phyloP scores from a whole-genome alignment of 2,888 invertebrate species.

The Lepidocyrtinus sp. region DNA sequence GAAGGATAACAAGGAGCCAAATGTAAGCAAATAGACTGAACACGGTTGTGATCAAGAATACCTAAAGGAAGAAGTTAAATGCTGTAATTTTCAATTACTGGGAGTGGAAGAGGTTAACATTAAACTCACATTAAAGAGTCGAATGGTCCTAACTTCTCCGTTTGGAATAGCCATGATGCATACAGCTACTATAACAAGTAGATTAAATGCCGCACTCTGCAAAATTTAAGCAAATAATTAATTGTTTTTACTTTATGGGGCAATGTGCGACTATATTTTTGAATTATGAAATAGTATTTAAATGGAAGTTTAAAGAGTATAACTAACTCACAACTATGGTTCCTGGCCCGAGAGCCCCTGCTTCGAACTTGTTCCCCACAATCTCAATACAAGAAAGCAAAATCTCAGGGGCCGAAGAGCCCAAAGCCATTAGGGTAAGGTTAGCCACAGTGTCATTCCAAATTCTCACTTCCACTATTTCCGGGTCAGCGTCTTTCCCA shows the following conservation, averaged over 20 bases:
- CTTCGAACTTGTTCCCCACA: constrained; percentile 72
- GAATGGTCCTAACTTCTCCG: constrained; percentile 73
- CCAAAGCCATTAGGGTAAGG: constrained; percentile 76
- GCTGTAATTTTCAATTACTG: too few relatives aligned
- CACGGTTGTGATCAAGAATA: constrained; percentile 73
- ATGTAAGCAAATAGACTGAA: constrained; percentile 77
- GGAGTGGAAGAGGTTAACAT: not conserved
- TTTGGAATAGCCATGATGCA: constrained; percentile 74
- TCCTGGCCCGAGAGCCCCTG: constrained; percentile 76
- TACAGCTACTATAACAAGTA: constrained; percentile 75
- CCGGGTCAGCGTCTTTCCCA: constrained; percentile 72
- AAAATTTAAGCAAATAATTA: not conserved
- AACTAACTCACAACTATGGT: constrained; percentile 73
- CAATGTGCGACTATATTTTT: not conserved
- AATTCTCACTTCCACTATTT: constrained; percentile 73
- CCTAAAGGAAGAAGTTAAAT: constrained; percentile 70
- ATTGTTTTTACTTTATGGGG: not conserved
- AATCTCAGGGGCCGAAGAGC: constrained; percentile 77
- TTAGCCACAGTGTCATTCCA: constrained; percentile 78
- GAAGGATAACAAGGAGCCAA: constrained; percentile 76
- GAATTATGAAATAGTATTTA: too few relatives aligned
- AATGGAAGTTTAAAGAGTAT: too few relatives aligned
- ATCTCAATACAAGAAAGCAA: constrained; percentile 76
- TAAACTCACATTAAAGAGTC: constrained; percentile 73
- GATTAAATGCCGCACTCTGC: constrained; percentile 73